These are phyloP conservation scores for Phenganax marumi DNA, from an alignment of 92 coral and sea anemone species.

Conservation along the genomic window DNA sequence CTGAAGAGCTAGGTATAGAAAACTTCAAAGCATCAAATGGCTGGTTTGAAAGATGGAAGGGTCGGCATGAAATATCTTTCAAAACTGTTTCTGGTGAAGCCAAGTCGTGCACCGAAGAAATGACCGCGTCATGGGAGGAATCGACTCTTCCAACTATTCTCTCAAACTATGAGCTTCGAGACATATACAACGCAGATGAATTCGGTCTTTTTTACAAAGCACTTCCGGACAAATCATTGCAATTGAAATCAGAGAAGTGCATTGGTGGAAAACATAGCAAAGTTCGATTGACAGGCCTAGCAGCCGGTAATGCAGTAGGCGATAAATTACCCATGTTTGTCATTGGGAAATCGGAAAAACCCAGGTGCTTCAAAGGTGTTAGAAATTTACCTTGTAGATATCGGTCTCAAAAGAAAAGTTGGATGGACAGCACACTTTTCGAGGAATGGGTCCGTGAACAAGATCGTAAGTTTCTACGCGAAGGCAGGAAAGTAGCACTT, in stretches of 20 bases:
- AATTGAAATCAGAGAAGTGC: conserved; percentile 48
- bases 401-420: conserved; percentile 54
- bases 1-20: conserved; percentile 56
- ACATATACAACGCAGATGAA: conserved; percentile 63
- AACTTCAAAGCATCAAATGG: conserved; percentile 63
- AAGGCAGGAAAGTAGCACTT: conserved; percentile 57
- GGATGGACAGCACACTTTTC: conserved; percentile 57
- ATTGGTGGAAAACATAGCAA: conserved; percentile 59
- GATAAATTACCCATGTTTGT: conserved; percentile 61
- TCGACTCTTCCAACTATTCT: conserved; percentile 57
- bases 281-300: conserved; percentile 54
- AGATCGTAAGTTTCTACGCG: conserved; percentile 52
- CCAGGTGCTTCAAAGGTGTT: conserved; percentile 47
- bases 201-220: conserved; percentile 65
- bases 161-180: conserved; percentile 58
- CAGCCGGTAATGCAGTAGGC: conserved; percentile 64
- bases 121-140: conserved; percentile 53
- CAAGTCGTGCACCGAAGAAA: conserved; percentile 53
- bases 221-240: conserved; percentile 43
- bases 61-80: conserved; percentile 55
- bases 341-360: conserved; percentile 53
- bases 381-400: conserved; percentile 58
- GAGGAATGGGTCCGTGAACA: conserved; percentile 66
- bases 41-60: conserved; percentile 63
- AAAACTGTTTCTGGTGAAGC: conserved; percentile 60